A percentile compares a stretch with the other conserved stretches of the same genome.
Evolutionary conservation across 2,797 vertebrate genomes (phyloP).

Genomic region (Ibycter americanus): DNA sequence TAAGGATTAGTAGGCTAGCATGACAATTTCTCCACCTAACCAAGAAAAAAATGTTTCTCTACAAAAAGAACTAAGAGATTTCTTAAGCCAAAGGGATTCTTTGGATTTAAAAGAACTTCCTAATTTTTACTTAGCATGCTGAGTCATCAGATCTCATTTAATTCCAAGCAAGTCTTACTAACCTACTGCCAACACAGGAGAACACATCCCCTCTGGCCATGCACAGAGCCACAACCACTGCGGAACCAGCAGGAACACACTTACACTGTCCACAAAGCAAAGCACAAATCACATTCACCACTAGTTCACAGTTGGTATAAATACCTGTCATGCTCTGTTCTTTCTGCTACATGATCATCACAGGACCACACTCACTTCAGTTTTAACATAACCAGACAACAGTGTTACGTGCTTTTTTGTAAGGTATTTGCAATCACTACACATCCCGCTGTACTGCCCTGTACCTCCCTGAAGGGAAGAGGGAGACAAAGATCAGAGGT

Average conservation of each 20-base stretch:
- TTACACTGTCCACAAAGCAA: neutral
- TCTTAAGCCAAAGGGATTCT: neutral
- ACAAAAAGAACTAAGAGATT: neutral
- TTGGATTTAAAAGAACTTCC: neutral
- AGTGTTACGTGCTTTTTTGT: neutral
- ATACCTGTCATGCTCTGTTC: fast-evolving
- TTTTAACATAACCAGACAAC: neutral
- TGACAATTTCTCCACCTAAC: neutral
- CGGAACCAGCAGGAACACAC: neutral
- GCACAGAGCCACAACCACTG: neutral
- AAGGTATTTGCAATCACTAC: neutral
- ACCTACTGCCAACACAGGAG: neutral
- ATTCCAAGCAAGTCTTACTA: neutral
- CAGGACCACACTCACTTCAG: neutral
- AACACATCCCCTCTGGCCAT: neutral
- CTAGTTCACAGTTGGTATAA: neutral
- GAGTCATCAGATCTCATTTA: neutral
- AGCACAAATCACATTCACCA: neutral
- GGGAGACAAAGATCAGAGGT: neutral
- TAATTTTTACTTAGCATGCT: neutral
- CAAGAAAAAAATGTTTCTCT: neutral
- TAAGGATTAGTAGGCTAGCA: neutral
- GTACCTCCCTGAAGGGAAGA: neutral
- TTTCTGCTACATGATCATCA: neutral
- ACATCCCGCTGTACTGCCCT: neutral